These are phyloP conservation scores for Lordiphosa clarofinis DNA, from an alignment of 1,140 invertebrate species.

Conservation along the genomic window DNA sequence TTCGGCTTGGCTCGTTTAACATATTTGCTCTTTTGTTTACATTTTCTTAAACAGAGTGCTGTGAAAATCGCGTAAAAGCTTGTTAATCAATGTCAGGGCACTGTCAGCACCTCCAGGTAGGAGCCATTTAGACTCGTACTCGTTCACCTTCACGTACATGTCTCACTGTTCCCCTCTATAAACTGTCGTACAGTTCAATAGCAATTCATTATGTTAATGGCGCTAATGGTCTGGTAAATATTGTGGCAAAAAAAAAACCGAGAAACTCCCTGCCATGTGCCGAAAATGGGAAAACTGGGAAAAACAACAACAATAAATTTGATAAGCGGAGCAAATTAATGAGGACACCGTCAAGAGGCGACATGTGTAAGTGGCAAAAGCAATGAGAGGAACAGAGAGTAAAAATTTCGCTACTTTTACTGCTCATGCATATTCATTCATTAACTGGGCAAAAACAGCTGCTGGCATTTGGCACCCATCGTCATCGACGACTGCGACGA, in stretches of 20 bases:
- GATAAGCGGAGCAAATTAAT: conserved; percentile 74
- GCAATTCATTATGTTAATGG: conserved; percentile 77
- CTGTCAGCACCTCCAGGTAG: conserved; percentile 8
- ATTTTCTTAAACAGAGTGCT: too few relatives aligned
- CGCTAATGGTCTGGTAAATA: conserved; percentile 74
- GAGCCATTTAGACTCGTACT: conserved; percentile 10
- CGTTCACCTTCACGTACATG: not conserved
- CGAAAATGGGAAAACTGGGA: conserved; percentile 28
- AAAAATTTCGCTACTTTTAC: not conserved
- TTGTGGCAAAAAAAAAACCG: conserved; percentile 21
- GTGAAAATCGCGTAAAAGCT: conserved; percentile 7
- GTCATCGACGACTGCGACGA: not conserved
- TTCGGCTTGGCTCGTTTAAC: too few relatives aligned
- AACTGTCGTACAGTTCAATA: conserved; percentile 48
- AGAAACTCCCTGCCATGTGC: conserved; percentile 39
- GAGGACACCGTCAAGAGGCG: conserved; percentile 34
- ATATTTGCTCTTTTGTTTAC: too few relatives aligned
- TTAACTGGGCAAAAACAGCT: conserved; percentile 63
- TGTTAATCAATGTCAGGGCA: conserved; percentile 35
- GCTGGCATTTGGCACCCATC: conserved; percentile 52
- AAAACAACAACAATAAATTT: conserved; percentile 66
- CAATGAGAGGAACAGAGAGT: not conserved
- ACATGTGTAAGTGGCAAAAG: conserved; percentile 25
- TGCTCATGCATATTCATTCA: conserved; percentile 73
- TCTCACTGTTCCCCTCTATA: conserved; percentile 9